Conservation (phyloP, 2,113 vertebrate genomes). For the Engystomops pustulosus region DNA sequence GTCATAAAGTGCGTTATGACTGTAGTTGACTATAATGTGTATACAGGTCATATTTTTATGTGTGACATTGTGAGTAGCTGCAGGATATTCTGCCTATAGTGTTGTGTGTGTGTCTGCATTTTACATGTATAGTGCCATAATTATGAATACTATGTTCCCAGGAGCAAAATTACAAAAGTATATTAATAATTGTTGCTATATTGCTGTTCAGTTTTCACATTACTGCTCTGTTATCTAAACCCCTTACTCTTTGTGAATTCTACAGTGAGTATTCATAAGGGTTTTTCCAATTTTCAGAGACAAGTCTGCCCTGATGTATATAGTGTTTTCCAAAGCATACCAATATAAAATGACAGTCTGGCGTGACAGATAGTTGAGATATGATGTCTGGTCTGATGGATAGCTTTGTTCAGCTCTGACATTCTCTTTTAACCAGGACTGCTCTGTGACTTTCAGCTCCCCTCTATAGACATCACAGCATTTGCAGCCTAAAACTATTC, state of each 20-base stretch:
- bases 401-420: too few relatives aligned
- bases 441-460: neutral
- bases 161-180: too few relatives aligned
- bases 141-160: too few relatives aligned
- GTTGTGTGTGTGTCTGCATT: too few relatives aligned
- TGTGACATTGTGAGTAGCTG: neutral
- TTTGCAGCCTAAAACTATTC: neutral
- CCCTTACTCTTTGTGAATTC: neutral
- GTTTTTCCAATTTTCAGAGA: neutral
- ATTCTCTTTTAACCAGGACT: neutral
- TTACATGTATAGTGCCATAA: too few relatives aligned
- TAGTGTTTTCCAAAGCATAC: neutral
- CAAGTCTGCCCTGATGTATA: neutral
- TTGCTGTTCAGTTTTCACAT: too few relatives aligned
- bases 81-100: neutral
- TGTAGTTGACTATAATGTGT: neutral
- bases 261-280: neutral
- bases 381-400: neutral
- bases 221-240: too few relatives aligned
- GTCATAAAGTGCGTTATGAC: slow-evolving; percentile 38
- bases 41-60: neutral
- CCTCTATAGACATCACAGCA: neutral
- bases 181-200: too few relatives aligned
- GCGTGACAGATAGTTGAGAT: neutral
- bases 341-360: neutral